Conservation (phyloP, 2,113 vertebrate genomes). For the Labeo rohita region DNA sequence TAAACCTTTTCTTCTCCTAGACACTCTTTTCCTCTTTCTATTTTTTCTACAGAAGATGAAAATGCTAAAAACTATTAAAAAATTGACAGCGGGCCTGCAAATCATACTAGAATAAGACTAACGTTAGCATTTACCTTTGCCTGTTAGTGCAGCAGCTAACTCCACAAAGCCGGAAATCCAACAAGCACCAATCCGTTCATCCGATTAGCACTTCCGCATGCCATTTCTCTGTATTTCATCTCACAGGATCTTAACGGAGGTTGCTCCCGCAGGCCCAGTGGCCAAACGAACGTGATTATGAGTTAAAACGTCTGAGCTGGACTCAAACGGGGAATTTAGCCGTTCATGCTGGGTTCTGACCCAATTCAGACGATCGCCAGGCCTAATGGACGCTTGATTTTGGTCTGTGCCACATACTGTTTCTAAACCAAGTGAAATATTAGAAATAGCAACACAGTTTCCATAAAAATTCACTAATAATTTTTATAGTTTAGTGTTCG, state of each 20-base stretch:
- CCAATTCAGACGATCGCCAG: neutral
- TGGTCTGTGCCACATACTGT: neutral
- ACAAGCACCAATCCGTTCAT: neutral
- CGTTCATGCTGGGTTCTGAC: neutral
- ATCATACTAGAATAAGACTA: neutral
- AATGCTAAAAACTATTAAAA: neutral
- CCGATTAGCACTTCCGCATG: conserved; percentile 16
- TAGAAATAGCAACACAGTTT: neutral
- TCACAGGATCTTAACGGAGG: neutral
- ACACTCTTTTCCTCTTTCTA: neutral
- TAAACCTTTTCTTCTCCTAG: neutral
- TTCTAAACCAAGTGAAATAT: neutral
- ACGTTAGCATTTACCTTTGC: neutral
- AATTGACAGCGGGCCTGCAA: neutral
- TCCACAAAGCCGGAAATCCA: conserved; percentile 2
- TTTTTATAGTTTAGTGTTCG: neutral
- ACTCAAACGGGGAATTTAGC: conserved; percentile 2
- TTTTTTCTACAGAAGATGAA: neutral
- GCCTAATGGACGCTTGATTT: neutral
- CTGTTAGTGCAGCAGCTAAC: neutral
- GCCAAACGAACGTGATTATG: neutral
- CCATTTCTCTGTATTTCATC: neutral
- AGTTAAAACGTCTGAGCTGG: neutral
- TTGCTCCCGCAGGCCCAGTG: too few relatives aligned
- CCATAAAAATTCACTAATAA: neutral